phyloP scores from a whole-genome alignment of 2,113 vertebrate genomes.

The Tauraco erythrolophus region DNA sequence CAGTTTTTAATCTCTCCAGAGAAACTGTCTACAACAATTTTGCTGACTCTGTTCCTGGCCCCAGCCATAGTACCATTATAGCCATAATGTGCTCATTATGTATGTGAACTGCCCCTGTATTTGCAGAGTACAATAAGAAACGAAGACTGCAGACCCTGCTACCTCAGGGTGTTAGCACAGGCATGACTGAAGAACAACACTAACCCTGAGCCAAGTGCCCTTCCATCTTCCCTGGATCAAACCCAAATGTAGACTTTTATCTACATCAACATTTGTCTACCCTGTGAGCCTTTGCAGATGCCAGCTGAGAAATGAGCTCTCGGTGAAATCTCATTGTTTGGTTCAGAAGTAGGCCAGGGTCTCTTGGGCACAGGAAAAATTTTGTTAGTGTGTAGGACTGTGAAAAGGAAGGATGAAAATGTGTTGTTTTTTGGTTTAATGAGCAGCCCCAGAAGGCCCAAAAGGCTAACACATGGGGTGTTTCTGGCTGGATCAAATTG shows the following conservation, averaged over 20 bases:
- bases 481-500: not conserved
- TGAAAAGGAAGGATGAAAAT: not conserved
- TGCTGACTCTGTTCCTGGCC: not conserved
- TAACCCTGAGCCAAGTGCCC: not conserved
- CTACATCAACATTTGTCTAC: not conserved
- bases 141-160: not conserved
- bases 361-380: not conserved
- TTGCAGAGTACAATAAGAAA: not conserved
- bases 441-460: not conserved
- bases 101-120: not conserved
- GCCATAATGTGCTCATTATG: rapidly evolving
- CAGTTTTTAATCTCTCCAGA: not conserved
- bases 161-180: not conserved
- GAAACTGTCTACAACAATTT: not conserved
- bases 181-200: not conserved
- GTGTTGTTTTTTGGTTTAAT: not conserved
- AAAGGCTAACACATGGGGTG: not conserved
- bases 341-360: not conserved
- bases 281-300: not conserved
- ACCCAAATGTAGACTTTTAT: not conserved
- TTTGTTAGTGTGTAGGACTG: not conserved
- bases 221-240: not conserved
- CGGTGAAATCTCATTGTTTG: not conserved
- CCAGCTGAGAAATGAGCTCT: not conserved
- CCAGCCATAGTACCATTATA: not conserved